These are phyloP conservation scores for Syrrhaptes paradoxus DNA, from an alignment of 2,113 vertebrate species.

Conservation along the genomic window DNA sequence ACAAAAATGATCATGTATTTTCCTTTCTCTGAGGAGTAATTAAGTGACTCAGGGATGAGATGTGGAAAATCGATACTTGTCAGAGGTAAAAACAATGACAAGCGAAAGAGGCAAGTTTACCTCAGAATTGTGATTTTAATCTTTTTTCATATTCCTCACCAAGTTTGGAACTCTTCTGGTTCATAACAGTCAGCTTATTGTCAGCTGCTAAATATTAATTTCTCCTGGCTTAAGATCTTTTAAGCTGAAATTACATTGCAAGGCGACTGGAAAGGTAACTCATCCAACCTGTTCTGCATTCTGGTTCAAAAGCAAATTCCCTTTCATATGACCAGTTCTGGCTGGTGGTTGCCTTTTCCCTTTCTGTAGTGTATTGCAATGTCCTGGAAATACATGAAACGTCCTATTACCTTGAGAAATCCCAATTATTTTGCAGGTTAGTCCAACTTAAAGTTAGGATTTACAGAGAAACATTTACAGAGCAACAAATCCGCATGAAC, in stretches of 20 bases:
- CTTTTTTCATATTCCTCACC: not conserved
- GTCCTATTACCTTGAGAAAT: not conserved
- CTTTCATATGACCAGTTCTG: not conserved
- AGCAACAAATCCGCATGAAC: slow-evolving; percentile 49
- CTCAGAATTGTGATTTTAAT: not conserved
- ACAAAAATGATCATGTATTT: slow-evolving; percentile 34
- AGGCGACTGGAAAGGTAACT: not conserved
- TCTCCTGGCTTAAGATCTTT: slow-evolving; percentile 20
- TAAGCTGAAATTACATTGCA: not conserved
- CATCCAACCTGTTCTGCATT: not conserved
- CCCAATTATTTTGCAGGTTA: not conserved
- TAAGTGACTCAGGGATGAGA: slow-evolving; percentile 59
- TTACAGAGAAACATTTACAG: slow-evolving; percentile 46
- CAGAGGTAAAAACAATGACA: slow-evolving; percentile 56
- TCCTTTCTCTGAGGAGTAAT: slow-evolving; percentile 52
- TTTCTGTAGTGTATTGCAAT: not conserved
- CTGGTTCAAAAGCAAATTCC: not conserved
- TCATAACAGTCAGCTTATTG: slow-evolving; percentile 19
- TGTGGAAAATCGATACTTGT: slow-evolving; percentile 63
- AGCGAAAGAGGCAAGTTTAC: slow-evolving; percentile 17
- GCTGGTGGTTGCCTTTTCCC: not conserved
- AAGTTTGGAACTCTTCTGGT: slow-evolving; percentile 12
- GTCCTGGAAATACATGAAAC: not conserved
- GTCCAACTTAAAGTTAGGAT: slow-evolving; percentile 25
- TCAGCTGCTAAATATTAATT: slow-evolving; percentile 41